phyloP scores from a whole-genome alignment of 2,113 vertebrate genomes.

The Uria aalge region DNA sequence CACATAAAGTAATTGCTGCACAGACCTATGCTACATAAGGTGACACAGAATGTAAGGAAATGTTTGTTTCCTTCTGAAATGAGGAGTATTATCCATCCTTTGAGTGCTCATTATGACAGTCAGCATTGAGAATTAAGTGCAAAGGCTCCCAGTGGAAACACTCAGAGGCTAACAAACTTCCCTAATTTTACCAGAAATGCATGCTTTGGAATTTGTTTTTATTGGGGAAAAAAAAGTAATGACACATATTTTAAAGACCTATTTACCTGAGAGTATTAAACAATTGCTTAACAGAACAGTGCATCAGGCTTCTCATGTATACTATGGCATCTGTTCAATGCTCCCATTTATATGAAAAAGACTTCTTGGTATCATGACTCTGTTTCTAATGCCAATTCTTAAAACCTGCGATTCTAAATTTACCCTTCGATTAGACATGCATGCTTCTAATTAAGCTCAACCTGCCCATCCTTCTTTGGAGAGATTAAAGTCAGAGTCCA shows the following conservation, averaged over 20 bases:
- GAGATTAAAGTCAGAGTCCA: neutral
- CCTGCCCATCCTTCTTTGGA: neutral
- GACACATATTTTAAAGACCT: neutral
- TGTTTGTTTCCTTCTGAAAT: neutral
- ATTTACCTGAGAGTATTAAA: neutral
- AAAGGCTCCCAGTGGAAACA: neutral
- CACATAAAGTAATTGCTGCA: neutral
- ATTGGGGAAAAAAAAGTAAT: neutral
- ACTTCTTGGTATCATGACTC: neutral
- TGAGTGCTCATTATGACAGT: neutral
- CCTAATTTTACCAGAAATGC: neutral
- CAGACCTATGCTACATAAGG: neutral
- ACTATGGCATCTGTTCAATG: neutral
- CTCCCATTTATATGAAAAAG: neutral
- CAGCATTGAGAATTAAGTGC: neutral
- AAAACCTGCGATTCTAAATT: neutral
- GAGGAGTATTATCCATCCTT: neutral
- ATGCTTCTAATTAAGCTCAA: slow-evolving; percentile 7
- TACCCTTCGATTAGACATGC: neutral
- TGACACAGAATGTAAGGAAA: neutral
- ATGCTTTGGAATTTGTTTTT: neutral
- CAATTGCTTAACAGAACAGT: neutral
- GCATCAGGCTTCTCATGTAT: neutral
- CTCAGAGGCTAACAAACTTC: neutral
- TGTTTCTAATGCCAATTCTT: neutral